A percentile compares a stretch with the other conserved stretches of the same genome.
Evolutionary conservation across 2,888 invertebrate species (phyloP).

Genomic region (Campoplex nolae): DNA sequence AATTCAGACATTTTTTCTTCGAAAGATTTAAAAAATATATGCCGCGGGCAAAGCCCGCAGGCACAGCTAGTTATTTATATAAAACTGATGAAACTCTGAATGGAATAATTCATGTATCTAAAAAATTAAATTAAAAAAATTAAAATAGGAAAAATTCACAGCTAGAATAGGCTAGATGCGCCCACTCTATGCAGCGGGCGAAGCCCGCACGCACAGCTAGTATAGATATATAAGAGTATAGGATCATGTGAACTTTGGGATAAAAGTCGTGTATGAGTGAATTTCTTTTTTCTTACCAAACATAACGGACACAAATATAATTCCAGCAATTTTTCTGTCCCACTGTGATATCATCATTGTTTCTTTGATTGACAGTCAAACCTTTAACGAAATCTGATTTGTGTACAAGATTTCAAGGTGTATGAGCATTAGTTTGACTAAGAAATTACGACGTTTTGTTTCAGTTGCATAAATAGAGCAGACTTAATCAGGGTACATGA

Average conservation of each 20-base stretch:
- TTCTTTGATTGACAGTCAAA: constrained; percentile 14
- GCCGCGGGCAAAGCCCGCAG: no score
- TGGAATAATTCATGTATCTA: no score
- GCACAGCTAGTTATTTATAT: no score
- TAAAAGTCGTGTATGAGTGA: not conserved
- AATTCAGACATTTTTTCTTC: no score
- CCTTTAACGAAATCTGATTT: constrained; percentile 6
- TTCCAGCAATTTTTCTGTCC: constrained; percentile 15
- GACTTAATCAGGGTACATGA: constrained; percentile 95
- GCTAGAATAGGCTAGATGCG: no score
- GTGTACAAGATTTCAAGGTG: not conserved
- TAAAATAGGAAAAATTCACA: no score
- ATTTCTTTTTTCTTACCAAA: not conserved
- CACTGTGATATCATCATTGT: constrained; percentile 5
- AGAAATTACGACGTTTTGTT: constrained; percentile 79
- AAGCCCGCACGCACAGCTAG: no score
- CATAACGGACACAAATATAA: not conserved
- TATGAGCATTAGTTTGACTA: not conserved
- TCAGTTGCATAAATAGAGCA: constrained; percentile 92
- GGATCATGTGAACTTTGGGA: not conserved
- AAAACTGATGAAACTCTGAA: no score
- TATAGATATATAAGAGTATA: not conserved
- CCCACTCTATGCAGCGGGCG: no score
- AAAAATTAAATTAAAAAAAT: no score
- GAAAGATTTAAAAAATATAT: no score